Conservation (phyloP, 2,797 vertebrate species). For the Austrolebias charrua region DNA sequence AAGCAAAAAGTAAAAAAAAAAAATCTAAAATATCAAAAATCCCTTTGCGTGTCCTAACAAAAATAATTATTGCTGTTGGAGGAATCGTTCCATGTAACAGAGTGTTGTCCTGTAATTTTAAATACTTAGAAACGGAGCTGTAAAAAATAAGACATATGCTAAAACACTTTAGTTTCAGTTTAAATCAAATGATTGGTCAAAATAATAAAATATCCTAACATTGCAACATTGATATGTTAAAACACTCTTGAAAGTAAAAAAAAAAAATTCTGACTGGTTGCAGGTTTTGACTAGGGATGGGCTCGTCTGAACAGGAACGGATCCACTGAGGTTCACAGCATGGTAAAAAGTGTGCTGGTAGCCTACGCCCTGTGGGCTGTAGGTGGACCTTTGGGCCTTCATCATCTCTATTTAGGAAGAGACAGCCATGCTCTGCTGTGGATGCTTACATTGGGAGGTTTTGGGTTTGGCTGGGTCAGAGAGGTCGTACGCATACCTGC, state of each 20-base stretch:
- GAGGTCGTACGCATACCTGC: conserved; percentile 85
- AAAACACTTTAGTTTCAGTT: background rate
- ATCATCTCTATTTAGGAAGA: conserved; percentile 88
- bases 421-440: conserved; percentile 92
- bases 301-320: conserved; percentile 26
- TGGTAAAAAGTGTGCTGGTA: conserved; percentile 80
- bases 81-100: background rate
- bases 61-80: conserved; percentile 9
- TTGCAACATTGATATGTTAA: background rate
- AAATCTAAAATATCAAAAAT: conserved; percentile 44
- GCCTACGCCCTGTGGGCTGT: conserved; percentile 84
- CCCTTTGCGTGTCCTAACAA: conserved; percentile 12
- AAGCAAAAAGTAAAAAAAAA: conserved; percentile 23
- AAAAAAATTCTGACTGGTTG: conserved; percentile 21
- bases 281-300: conserved; percentile 44
- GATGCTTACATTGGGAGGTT: conserved; percentile 90
- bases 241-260: background rate
- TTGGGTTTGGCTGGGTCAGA: conserved; percentile 84
- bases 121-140: background rate
- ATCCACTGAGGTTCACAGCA: conserved; percentile 47
- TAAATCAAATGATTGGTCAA: background rate
- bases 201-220: background rate
- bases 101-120: background rate
- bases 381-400: conserved; percentile 84
- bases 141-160: background rate